These are phyloP conservation scores for Ailurus styani DNA, from an alignment of 2,113 vertebrate species.

Conservation along the genomic window DNA sequence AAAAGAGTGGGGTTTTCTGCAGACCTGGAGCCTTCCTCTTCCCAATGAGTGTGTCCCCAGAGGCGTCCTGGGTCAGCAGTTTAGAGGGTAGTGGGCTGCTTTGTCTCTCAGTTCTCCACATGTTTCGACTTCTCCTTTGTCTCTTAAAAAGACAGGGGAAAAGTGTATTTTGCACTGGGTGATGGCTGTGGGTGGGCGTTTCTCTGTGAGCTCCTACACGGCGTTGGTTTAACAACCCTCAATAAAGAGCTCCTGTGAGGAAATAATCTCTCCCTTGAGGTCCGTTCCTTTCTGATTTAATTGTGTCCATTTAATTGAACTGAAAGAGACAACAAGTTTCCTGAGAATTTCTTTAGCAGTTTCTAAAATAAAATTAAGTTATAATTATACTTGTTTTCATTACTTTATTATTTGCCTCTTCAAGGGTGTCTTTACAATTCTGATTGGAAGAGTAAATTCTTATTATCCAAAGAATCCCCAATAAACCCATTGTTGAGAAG, in stretches of 20 bases:
- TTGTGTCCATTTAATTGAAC: conserved; percentile 33
- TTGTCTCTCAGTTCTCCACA: not conserved
- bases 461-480: not conserved
- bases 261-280: not conserved
- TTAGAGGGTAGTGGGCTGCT: not conserved
- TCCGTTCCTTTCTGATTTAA: not conserved
- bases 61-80: not conserved
- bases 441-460: not conserved
- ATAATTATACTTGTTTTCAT: conserved; percentile 2
- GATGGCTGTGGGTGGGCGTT: not conserved
- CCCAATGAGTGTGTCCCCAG: not conserved
- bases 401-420: not conserved
- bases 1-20: not conserved
- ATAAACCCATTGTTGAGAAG: not conserved
- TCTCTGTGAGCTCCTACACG: not conserved
- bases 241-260: not conserved
- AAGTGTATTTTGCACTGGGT: too few relatives aligned
- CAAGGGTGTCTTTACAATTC: not conserved
- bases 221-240: not conserved
- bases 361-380: conserved; percentile 29
- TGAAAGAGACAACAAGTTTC: not conserved
- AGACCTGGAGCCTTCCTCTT: not conserved
- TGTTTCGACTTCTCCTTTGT: not conserved
- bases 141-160: not conserved
- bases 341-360: not conserved